Evolutionary conservation across 2,113 vertebrate genomes (phyloP), one percentile per base, ranked within the genome.

Genomic region (Pteronura brasiliensis): DNA sequence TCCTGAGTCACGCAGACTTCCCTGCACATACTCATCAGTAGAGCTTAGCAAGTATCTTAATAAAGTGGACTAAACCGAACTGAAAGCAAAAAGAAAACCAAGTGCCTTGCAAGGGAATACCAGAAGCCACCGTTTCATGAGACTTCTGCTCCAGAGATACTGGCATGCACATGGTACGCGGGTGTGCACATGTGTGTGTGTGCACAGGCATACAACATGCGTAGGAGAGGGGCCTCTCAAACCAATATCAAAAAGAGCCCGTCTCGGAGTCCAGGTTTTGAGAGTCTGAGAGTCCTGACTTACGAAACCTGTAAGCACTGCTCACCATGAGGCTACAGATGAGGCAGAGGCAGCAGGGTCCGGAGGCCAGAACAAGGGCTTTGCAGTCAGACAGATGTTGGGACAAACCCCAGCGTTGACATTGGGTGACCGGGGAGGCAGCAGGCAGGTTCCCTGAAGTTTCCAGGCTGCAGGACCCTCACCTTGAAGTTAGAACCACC

Each of bases 151-250:
- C 52, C 12, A 49, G 27, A 10, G 15, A 25, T n/a, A 42, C 36
- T 65, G 49, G 20, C 3, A n/a, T 63, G 57, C 11, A 13, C 57
- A 17, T 0, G 6, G 12, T 34, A 29, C 23, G 3, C 4, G 4
- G 27, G 3, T 0, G 6, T 39, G 20, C 4, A 36, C 7, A 3
- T 31, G 29, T 34, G 29, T 34, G 59, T 7, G 12, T 5, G 9
- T 1, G 31, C 29, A 3, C n/a, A 1, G 6, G 1, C 17, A 2
- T 20, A 47, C 11, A 31, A 27, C 23, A 39, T 4, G 10, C 0
- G 1, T 0, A n/a, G 4, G 31, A 57, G n/a, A 27, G 9, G 3
- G 81, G 36, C 15, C 36, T 72, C 72, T 67, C 55, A 89, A 72
- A 49, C 74, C 65, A 83, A 25, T 6, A 55, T 15, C 34, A 59